A percentile compares a stretch with the other conserved stretches of the same genome.
Evolutionary conservation across 1,140 invertebrate species (phyloP).

Genomic region (Cydia splendana): DNA sequence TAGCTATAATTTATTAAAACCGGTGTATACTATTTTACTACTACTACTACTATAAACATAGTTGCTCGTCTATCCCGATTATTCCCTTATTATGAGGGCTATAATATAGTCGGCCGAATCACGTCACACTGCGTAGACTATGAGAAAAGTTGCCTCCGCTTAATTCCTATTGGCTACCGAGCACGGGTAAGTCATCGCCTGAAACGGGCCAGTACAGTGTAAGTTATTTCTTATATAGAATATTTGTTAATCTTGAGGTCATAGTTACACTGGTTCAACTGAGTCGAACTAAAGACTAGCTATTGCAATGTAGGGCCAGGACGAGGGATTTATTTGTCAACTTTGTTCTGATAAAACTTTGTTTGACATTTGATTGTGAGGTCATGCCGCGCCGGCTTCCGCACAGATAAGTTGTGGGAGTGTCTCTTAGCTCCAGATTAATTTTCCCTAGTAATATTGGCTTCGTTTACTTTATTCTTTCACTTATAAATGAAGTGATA

Average conservation of each 20-base stretch:
- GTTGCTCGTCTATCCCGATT: constrained; percentile 12
- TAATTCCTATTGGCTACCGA: background rate
- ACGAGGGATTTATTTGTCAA: constrained; percentile 74
- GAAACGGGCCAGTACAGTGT: background rate
- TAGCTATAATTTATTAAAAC: background rate
- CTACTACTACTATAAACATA: too few relatives aligned
- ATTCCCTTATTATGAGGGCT: constrained; percentile 27
- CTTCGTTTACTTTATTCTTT: constrained; percentile 44
- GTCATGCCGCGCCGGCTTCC: constrained; percentile 53
- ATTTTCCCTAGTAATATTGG: constrained; percentile 55
- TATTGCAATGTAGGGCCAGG: background rate
- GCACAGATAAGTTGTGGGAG: constrained; percentile 58
- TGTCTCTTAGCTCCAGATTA: constrained; percentile 60
- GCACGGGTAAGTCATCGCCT: background rate
- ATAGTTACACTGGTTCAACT: background rate
- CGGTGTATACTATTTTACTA: background rate
- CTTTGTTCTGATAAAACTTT: constrained; percentile 75
- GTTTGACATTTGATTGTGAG: constrained; percentile 73
- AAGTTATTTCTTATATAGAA: background rate
- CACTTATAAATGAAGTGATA: constrained; percentile 11
- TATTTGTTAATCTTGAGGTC: background rate
- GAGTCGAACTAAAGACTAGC: background rate
- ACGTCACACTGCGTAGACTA: constrained; percentile 54
- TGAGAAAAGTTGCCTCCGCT: constrained; percentile 63
- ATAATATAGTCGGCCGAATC: constrained; percentile 42